Percentiles rank a stretch among this genome's conserved stretches.
Conservation (phyloP, 2,888 invertebrate species). For the Lutraria lutraria region DNA sequence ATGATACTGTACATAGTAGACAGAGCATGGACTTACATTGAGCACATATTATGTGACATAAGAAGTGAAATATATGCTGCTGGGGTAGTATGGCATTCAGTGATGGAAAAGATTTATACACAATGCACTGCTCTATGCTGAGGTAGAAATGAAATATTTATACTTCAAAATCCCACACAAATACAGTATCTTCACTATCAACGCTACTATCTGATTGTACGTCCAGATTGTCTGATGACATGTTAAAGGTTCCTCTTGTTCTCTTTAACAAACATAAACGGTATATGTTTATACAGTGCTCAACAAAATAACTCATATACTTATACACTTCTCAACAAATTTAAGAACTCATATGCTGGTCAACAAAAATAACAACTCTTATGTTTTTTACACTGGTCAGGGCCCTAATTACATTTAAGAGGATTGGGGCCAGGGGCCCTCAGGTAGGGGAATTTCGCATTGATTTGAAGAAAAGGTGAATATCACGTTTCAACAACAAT, state of each 20-base stretch:
- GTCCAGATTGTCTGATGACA: conserved; percentile 6
- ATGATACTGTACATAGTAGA: too few species aligned
- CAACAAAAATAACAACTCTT: too few species aligned
- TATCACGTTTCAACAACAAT: too few species aligned
- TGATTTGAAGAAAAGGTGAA: too few species aligned
- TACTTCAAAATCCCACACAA: conserved; percentile 28
- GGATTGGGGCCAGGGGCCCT: too few species aligned
- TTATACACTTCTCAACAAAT: too few species aligned
- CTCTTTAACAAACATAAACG: background rate
- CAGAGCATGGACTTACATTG: too few species aligned
- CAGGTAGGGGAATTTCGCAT: too few species aligned
- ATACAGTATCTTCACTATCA: background rate
- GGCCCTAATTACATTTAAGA: too few species aligned
- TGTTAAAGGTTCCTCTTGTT: conserved; percentile 17
- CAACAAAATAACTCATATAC: background rate
- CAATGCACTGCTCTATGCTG: conserved; percentile 14
- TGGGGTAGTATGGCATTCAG: background rate
- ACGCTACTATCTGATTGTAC: background rate
- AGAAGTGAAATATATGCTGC: background rate
- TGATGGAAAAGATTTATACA: background rate
- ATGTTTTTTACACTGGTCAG: too few species aligned
- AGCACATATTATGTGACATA: background rate
- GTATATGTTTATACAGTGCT: background rate
- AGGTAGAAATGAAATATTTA: background rate
- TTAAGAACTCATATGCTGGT: too few species aligned